Percentiles rank a stretch among this genome's conserved stretches.
Conservation (phyloP, 2,888 invertebrate genomes). For the Aphelenchoides bicaudatus region DNA sequence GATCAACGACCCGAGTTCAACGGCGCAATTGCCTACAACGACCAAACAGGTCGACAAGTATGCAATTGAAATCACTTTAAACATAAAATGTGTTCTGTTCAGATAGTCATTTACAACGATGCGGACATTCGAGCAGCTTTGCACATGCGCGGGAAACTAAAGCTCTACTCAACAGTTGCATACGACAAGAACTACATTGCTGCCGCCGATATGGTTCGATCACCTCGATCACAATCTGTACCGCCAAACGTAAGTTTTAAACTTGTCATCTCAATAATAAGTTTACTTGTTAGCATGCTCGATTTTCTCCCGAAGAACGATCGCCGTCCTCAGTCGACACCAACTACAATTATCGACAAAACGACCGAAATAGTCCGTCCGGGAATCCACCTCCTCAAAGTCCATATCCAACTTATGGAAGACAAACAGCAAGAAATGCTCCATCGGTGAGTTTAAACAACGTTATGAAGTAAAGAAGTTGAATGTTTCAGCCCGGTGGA, state of each 20-base stretch:
- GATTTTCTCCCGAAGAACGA: slow-evolving; percentile 44
- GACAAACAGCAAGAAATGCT: too few relatives aligned
- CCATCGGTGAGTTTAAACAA: too few relatives aligned
- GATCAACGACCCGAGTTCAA: slow-evolving; percentile 52
- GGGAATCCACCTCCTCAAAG: background rate
- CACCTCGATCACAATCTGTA: slow-evolving; percentile 50
- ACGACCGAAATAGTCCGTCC: slow-evolving; percentile 21
- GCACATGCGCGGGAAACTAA: slow-evolving; percentile 46
- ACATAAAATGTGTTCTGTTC: slow-evolving; percentile 16
- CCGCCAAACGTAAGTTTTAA: slow-evolving; percentile 39
- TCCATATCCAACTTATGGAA: slow-evolving; percentile 17
- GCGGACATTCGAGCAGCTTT: slow-evolving; percentile 49
- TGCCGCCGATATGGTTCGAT: slow-evolving; percentile 48
- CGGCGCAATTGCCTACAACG: slow-evolving; percentile 55
- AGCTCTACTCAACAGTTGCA: slow-evolving; percentile 36
- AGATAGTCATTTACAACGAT: slow-evolving; percentile 46
- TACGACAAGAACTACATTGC: slow-evolving; percentile 39
- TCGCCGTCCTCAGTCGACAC: slow-evolving; percentile 50
- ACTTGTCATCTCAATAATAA: slow-evolving; percentile 14
- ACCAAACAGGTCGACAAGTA: slow-evolving; percentile 51
- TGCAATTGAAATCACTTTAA: slow-evolving; percentile 13
- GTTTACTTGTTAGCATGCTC: slow-evolving; percentile 27
- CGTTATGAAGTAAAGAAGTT: slow-evolving; percentile 12
- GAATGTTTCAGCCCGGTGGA: slow-evolving; percentile 25
- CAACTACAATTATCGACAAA: slow-evolving; percentile 28